Evolutionary conservation across 2,888 invertebrate genomes (phyloP).

Genomic region (Drosophila affinis): DNA sequence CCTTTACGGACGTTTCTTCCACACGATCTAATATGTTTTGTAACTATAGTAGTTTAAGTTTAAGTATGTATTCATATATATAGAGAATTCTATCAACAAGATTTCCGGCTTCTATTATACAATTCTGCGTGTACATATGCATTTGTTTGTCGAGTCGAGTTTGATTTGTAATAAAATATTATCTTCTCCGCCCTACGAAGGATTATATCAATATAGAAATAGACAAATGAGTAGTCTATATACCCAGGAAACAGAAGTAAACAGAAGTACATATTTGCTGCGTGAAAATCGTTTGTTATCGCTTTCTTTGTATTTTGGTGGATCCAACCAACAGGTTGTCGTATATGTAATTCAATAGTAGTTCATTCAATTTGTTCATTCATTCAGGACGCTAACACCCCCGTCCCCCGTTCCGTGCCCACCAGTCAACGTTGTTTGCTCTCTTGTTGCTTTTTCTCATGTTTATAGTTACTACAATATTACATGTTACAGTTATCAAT

Average conservation of each 20-base stretch:
- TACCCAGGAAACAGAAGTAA: slow-evolving; percentile 28
- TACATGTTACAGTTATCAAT: slow-evolving; percentile 71
- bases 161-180: slow-evolving; percentile 59
- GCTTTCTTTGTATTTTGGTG: slow-evolving; percentile 67
- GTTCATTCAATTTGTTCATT: slow-evolving; percentile 44
- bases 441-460: slow-evolving; percentile 24
- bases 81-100: slow-evolving; percentile 36
- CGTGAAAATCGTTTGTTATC: neutral
- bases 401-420: slow-evolving; percentile 49
- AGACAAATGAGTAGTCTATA: slow-evolving; percentile 31
- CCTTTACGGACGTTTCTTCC: slow-evolving; percentile 20
- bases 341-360: slow-evolving; percentile 53
- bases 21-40: slow-evolving; percentile 23
- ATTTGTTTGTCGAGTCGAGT: slow-evolving; percentile 50
- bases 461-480: slow-evolving; percentile 50
- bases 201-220: slow-evolving; percentile 25
- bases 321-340: slow-evolving; percentile 40
- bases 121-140: slow-evolving; percentile 24
- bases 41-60: slow-evolving; percentile 15
- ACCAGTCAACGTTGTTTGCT: slow-evolving; percentile 46
- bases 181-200: slow-evolving; percentile 47
- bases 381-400: slow-evolving; percentile 38
- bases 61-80: slow-evolving; percentile 45
- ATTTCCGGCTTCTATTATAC: slow-evolving; percentile 30
- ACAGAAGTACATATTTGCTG: slow-evolving; percentile 25